These are phyloP conservation scores for Notarius quadriscutis DNA, from an alignment of 2,113 vertebrate species.

Conservation along the genomic window DNA sequence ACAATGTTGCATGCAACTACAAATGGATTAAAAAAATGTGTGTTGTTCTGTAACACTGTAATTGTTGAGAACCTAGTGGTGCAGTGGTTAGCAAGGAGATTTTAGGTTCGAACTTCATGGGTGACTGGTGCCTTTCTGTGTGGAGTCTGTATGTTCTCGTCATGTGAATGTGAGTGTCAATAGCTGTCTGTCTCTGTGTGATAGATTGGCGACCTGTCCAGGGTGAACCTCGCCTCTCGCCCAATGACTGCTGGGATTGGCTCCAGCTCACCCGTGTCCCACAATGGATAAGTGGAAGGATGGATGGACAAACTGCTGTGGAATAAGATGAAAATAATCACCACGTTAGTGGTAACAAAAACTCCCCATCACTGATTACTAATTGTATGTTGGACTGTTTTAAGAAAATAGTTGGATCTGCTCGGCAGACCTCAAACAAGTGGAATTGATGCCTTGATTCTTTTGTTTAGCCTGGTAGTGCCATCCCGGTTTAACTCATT, in stretches of 20 bases:
- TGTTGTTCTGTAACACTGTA: background rate
- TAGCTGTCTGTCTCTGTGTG: too few relatives aligned
- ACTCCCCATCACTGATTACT: background rate
- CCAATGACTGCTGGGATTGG: too few relatives aligned
- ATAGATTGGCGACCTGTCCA: too few relatives aligned
- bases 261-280: too few relatives aligned
- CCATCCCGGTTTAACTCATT: background rate
- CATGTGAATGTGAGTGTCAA: too few relatives aligned
- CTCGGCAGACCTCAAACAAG: background rate
- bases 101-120: too few relatives aligned
- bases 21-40: background rate
- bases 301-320: background rate
- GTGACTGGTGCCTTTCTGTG: too few relatives aligned
- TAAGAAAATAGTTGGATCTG: background rate
- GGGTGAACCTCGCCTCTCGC: too few relatives aligned
- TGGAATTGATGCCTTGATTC: background rate
- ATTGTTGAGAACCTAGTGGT: background rate
- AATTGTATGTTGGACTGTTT: background rate
- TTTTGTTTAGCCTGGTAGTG: conserved; percentile 1
- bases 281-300: too few relatives aligned
- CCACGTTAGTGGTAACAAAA: background rate
- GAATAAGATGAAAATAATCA: background rate
- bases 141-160: too few relatives aligned
- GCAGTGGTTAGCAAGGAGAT: too few relatives aligned
- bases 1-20: background rate